Evolutionary conservation across 2,888 invertebrate genomes (phyloP).

Genomic region (Chorisops tibialis): DNA sequence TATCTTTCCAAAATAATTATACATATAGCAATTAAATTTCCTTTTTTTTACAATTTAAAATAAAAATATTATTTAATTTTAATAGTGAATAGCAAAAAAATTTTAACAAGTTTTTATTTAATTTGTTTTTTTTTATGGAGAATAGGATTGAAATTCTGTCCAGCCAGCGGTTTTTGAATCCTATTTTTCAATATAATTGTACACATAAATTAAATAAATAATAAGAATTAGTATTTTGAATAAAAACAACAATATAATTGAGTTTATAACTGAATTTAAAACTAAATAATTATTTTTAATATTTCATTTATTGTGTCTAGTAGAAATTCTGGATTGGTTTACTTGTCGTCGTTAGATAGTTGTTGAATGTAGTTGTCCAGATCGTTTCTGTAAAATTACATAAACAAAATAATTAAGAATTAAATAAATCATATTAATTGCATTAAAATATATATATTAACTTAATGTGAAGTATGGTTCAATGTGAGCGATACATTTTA

Average conservation of each 20-base stretch:
- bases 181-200: background rate
- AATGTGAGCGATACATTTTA: no score
- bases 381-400: constrained; percentile 38
- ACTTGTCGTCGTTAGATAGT: constrained; percentile 36
- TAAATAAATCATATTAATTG: background rate
- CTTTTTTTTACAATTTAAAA: no score
- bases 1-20: no score
- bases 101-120: no score
- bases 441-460: background rate
- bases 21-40: no score
- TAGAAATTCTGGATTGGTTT: constrained; percentile 9
- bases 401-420: constrained; percentile 5
- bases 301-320: background rate
- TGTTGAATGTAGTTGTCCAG: constrained; percentile 40
- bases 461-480: no score
- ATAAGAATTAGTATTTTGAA: no score
- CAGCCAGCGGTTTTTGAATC: constrained; percentile 14
- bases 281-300: background rate
- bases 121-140: no score
- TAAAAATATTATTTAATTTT: no score
- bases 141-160: background rate
- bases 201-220: background rate
- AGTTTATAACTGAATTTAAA: background rate
- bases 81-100: no score
- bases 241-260: background rate